Conservation (phyloP, 1,140 invertebrate genomes). For the Metopolophium dirhodum region DNA sequence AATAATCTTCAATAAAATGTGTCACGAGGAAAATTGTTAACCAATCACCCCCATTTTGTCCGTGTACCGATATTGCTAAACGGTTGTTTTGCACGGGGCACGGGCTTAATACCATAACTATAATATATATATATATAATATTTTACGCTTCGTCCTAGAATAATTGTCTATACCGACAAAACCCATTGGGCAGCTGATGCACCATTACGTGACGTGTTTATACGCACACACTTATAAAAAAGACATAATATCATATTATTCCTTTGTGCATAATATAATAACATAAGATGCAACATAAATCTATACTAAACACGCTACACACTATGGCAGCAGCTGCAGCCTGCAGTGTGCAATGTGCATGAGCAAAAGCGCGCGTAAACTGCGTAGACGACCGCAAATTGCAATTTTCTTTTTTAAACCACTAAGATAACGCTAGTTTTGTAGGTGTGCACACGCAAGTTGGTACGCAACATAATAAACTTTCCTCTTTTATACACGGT, state of each 20-base stretch:
- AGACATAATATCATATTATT: neutral
- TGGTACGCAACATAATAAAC: no score
- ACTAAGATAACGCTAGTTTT: no score
- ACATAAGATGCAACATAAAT: neutral
- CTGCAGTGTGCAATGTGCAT: neutral
- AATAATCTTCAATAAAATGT: neutral
- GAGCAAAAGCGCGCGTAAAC: neutral
- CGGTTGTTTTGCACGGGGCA: neutral
- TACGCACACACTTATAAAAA: neutral
- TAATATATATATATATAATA: neutral
- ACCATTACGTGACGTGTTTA: neutral
- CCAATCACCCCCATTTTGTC: neutral
- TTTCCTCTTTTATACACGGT: no score
- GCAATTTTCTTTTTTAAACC: neutral
- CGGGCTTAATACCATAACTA: neutral
- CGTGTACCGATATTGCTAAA: neutral
- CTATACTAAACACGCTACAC: neutral
- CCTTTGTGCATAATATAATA: neutral
- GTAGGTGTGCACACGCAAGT: no score
- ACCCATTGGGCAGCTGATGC: neutral
- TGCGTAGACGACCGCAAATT: neutral
- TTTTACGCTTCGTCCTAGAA: neutral
- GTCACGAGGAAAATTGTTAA: neutral
- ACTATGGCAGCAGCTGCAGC: no score
- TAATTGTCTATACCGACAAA: neutral